These are phyloP conservation scores for Cladorhizidae sp. DNA, from an alignment of 37 sponge, comb jelly and placozoan genomes.

Conservation along the genomic window DNA sequence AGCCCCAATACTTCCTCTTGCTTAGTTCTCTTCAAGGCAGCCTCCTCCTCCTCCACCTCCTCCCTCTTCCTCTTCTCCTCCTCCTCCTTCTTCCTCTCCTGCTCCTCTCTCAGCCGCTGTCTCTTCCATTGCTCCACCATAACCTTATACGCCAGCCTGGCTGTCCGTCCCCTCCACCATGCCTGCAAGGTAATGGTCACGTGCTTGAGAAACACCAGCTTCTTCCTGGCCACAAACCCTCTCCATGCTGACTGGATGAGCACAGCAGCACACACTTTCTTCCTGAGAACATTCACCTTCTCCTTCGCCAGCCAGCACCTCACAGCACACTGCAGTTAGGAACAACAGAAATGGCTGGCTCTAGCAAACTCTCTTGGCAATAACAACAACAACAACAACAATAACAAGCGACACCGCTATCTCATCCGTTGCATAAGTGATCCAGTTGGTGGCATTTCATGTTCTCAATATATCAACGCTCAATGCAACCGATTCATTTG, in stretches of 20 bases:
- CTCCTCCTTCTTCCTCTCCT: constrained; percentile 2
- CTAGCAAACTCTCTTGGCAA: too few species aligned
- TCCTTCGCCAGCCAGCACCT: constrained; percentile 60
- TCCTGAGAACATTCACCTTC: constrained; percentile 6
- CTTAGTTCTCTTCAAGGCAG: not conserved
- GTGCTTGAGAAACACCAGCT: constrained; percentile 20
- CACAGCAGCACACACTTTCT: constrained; percentile 68
- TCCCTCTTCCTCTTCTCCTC: constrained; percentile 13
- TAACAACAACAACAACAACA: too few species aligned
- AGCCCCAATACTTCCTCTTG: not conserved
- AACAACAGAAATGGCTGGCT: too few species aligned
- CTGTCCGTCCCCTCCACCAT: constrained; percentile 48
- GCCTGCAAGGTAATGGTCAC: constrained; percentile 58
- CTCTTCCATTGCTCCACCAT: constrained; percentile 9
- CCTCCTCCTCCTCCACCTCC: constrained; percentile 6
- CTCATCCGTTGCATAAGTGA: too few species aligned
- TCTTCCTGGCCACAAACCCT: constrained; percentile 15
- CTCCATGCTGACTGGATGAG: constrained; percentile 79
- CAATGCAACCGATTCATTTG: too few species aligned
- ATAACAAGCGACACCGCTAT: too few species aligned
- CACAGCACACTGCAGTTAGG: constrained; percentile 32
- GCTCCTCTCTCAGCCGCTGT: not conserved
- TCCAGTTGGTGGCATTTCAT: too few species aligned
- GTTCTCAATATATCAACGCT: too few species aligned
- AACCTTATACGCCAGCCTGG: constrained; percentile 37